phyloP scores from a whole-genome alignment of 2,113 vertebrate species.

The Verasper variegatus region DNA sequence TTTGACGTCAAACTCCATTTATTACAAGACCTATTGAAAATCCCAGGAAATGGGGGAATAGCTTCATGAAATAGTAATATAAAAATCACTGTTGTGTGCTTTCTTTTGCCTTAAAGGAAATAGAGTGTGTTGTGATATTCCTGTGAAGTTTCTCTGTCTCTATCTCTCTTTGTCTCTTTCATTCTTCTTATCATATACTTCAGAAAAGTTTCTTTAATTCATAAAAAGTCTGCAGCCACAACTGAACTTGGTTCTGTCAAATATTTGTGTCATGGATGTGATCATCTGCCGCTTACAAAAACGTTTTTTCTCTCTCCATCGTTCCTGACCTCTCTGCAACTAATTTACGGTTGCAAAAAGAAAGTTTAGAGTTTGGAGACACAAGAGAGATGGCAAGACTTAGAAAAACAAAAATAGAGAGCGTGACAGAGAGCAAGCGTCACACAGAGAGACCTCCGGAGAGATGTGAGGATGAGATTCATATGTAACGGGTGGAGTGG shows the following conservation, averaged over 20 bases:
- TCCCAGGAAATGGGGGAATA: not conserved
- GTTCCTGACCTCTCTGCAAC: constrained; percentile 8
- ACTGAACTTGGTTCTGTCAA: constrained; percentile 39
- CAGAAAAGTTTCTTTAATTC: constrained; percentile 12
- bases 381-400: constrained; percentile 3
- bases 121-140: not conserved
- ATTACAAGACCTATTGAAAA: not conserved
- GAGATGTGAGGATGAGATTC: constrained; percentile 63
- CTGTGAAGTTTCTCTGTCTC: not conserved
- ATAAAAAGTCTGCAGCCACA: constrained; percentile 23
- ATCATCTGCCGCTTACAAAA: constrained; percentile 29
- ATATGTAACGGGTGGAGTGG: constrained; percentile 30
- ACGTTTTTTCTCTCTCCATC: not conserved
- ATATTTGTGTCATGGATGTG: constrained; percentile 46
- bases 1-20: not conserved
- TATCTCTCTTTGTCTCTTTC: too few species aligned
- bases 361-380: constrained; percentile 11
- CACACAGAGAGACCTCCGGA: constrained; percentile 42
- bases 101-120: not conserved
- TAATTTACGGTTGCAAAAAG: not conserved
- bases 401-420: constrained; percentile 47
- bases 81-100: not conserved
- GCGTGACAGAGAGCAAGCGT: constrained; percentile 25
- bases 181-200: too few species aligned
- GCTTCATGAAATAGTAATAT: not conserved